A percentile compares a stretch with the other conserved stretches of the same genome.
phyloP scores from a whole-genome alignment of 2,888 invertebrate genomes.

The Caenorhabditis doughertyi region DNA sequence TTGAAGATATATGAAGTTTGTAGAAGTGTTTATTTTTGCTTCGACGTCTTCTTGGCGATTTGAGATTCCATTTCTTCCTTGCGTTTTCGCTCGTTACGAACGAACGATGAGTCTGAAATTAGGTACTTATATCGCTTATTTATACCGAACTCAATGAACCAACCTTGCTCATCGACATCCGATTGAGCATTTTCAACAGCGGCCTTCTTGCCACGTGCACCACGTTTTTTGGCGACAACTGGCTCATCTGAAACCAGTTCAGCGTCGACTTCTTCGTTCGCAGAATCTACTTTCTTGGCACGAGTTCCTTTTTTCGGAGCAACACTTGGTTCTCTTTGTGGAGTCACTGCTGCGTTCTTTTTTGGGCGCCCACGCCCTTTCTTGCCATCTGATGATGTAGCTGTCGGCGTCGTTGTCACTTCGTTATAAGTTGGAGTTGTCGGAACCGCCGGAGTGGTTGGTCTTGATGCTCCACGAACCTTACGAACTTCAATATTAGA shows the following conservation, averaged over 20 bases:
- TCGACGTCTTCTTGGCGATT: constrained; percentile 8
- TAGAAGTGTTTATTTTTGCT: constrained; percentile 12
- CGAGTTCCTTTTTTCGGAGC: background rate
- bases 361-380: constrained; percentile 5
- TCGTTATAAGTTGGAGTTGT: background rate
- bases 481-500: constrained; percentile 1
- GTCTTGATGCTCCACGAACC: background rate
- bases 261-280: background rate
- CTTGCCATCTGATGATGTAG: background rate
- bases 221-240: background rate
- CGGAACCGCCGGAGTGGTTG: constrained; percentile 3
- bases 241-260: background rate
- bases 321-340: background rate
- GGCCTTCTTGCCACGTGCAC: too few species aligned
- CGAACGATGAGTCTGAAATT: constrained; percentile 1
- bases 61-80: constrained; percentile 16
- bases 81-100: constrained; percentile 22
- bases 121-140: too few species aligned
- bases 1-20: background rate
- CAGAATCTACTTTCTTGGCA: background rate
- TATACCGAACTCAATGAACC: background rate
- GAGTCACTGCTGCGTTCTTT: background rate
- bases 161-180: background rate
- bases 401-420: background rate
- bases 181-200: background rate